Evolutionary conservation across 2,113 vertebrate species (phyloP).

Genomic region (Rhabdornis inornatus): DNA sequence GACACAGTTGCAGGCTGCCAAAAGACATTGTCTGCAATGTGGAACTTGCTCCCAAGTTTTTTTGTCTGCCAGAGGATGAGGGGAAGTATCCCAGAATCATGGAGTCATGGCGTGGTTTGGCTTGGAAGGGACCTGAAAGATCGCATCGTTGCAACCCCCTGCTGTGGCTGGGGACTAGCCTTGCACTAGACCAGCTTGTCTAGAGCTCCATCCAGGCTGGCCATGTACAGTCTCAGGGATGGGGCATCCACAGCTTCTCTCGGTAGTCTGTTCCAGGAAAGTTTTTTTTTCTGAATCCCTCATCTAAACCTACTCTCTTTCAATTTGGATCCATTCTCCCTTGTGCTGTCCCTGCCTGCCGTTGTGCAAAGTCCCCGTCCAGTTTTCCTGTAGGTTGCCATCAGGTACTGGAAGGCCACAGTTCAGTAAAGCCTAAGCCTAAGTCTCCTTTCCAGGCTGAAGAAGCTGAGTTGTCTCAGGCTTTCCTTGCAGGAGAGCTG

Average conservation of each 20-base stretch:
- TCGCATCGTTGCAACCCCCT: fast-evolving
- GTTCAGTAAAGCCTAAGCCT: background rate
- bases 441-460: background rate
- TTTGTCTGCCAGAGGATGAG: background rate
- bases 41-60: background rate
- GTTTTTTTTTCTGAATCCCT: background rate
- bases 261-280: background rate
- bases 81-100: no score
- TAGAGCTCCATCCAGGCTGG: background rate
- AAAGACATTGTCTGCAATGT: background rate
- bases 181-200: background rate
- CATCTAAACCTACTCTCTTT: background rate
- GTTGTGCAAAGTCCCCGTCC: background rate
- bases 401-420: background rate
- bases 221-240: background rate
- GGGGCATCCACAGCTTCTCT: background rate
- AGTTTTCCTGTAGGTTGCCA: background rate
- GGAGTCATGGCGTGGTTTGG: background rate
- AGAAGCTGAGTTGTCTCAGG: background rate
- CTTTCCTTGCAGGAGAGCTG: no score
- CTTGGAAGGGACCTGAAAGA: background rate
- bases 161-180: no score
- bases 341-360: background rate
- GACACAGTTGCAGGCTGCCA: background rate
- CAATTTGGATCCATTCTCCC: background rate